Evolutionary conservation across 2,888 invertebrate genomes (phyloP).

Genomic region (Gibbula magus): DNA sequence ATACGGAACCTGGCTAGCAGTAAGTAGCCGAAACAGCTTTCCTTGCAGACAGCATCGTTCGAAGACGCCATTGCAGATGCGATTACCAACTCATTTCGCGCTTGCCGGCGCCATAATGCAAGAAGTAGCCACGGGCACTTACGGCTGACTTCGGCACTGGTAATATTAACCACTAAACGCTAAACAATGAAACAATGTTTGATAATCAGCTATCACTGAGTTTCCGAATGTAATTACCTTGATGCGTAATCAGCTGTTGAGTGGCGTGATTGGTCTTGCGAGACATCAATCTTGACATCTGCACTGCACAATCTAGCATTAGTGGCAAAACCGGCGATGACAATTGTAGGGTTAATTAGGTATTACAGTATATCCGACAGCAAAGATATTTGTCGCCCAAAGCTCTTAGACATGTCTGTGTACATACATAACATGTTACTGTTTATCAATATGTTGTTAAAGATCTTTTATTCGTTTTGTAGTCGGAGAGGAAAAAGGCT

Average conservation of each 20-base stretch:
- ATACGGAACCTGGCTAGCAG: neutral
- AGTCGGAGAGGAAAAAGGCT: too few species aligned
- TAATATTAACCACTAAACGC: neutral
- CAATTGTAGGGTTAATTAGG: neutral
- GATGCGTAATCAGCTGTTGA: too few species aligned
- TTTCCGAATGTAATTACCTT: too few species aligned
- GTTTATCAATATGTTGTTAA: too few species aligned
- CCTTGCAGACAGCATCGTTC: neutral
- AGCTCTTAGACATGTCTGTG: too few species aligned
- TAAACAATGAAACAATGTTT: neutral
- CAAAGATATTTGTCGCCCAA: neutral
- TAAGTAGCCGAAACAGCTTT: neutral
- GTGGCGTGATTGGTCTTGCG: too few species aligned
- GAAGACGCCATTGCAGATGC: slow-evolving; percentile 1
- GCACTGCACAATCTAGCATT: too few species aligned
- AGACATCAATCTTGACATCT: too few species aligned
- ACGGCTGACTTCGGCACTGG: neutral
- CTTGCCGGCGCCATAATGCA: slow-evolving; percentile 5
- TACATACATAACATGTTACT: too few species aligned
- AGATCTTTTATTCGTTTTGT: too few species aligned
- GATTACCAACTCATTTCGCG: slow-evolving; percentile 13
- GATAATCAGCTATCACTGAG: too few species aligned
- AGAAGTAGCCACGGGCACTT: neutral
- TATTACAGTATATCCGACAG: neutral
- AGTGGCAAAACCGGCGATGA: neutral